phyloP scores from a whole-genome alignment of 2,113 vertebrate species.

The Vulpes ferrilata region DNA sequence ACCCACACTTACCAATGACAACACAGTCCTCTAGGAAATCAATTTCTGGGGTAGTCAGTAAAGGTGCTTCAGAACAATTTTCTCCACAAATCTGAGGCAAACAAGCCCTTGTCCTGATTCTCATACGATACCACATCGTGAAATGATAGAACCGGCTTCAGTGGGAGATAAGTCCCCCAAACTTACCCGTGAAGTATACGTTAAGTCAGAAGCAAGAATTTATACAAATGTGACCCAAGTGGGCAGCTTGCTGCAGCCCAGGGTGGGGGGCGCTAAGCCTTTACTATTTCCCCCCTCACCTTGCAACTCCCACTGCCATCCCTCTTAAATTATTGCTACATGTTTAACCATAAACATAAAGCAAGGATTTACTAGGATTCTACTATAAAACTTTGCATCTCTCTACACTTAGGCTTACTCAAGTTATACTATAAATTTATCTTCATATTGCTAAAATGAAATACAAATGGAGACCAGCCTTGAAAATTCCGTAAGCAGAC shows the following conservation, averaged over 20 bases:
- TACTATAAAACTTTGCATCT: not conserved
- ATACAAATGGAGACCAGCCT: not conserved
- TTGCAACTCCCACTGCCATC: not conserved
- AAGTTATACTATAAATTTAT: not conserved
- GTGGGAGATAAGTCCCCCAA: not conserved
- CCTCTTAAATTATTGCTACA: not conserved
- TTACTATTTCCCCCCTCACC: not conserved
- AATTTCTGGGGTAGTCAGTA: not conserved
- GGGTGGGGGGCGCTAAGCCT: no score
- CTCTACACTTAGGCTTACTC: not conserved
- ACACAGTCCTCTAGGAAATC: not conserved
- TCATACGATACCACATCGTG: rapidly evolving
- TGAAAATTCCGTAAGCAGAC: not conserved
- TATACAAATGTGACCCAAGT: rapidly evolving
- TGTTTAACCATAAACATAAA: not conserved
- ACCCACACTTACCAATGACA: not conserved
- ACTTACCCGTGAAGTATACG: not conserved
- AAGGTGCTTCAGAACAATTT: not conserved
- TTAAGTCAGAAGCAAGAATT: not conserved
- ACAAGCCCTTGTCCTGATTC: not conserved
- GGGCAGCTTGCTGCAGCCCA: no score
- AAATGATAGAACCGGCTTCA: not conserved
- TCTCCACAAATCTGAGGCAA: not conserved
- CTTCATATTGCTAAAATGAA: not conserved
- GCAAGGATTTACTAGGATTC: not conserved